Base-by-base conservation (phyloP, 2,797 vertebrate genomes). In the Setipinna tenuifilis region DNA sequence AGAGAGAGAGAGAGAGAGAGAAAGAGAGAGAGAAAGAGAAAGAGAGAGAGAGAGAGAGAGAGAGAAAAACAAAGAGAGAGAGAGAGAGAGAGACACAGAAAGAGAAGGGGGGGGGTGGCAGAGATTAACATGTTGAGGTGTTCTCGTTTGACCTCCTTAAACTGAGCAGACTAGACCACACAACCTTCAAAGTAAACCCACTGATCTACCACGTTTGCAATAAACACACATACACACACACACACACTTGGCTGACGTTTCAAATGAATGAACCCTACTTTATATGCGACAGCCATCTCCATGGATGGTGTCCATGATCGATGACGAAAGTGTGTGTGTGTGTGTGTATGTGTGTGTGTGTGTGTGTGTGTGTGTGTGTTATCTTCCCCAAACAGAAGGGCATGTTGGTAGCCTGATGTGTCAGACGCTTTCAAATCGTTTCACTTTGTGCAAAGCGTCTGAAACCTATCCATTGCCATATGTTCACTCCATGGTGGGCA, bases 1-100 rank as follows among this genome's bases (percentile, higher is more conserved):
- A 23, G 68, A 82, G 59, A 31, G 57, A 17, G 23, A 2, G 61
- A 92, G 88, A 90, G 21, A 81, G 25, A 46, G 21, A 50, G 62
- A 71, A 21, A n/a, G 28, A 86, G 48, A 28, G 75, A 59, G 58
- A 57, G 35, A 75, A 3, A 48, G 4, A 65, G 16, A 41, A 5
- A 62, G 31, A 17, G 7, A 44, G 6, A 50, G 10, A 9, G 23
- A 48, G 4, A 19, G 57, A 16, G 59, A 23, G 31, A 35, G 23
- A 9, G 31, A 16, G 58, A 28, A 21, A 50, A 35, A 48, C 25
- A 35, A 23, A n/a, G 23, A 46, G 61, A 31, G 75, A 54, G 16
- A 57, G 54, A 3, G 21, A 23, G 68, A 82, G 59, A 31, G 57
- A 17, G 23, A 2, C 2, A 41, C 2, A 41, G 5, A 41, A 5